Evolutionary conservation across 37 sponge, comb jelly and placozoan genomes (phyloP), one percentile per base, ranked within the genome.

Genomic region (Geodia barretti): DNA sequence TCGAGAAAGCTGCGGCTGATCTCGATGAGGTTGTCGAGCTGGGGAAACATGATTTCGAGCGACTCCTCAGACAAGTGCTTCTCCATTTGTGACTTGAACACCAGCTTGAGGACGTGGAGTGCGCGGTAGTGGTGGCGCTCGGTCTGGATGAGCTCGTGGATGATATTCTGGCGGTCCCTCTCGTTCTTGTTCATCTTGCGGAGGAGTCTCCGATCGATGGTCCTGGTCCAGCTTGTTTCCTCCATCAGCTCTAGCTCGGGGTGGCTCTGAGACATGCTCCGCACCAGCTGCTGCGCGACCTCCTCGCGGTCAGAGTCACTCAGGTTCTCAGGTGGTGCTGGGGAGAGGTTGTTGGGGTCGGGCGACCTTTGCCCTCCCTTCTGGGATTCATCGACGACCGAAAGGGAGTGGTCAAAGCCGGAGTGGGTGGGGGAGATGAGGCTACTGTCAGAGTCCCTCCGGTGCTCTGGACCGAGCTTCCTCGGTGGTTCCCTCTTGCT

Each of bases 61-160:
- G 70, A 36, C 7, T 86, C 87, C 40, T 77, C 84, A 4, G 84
- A 54, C 1, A 72, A 38, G 31, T 33, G 41, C 64, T 82, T 77
- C 39, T 19, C 23, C 17, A 87, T 60, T 39, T 77, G 42, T 19
- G 78, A 68, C 41, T 62, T 30, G 67, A 93, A 88, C 1, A 81
- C 74, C n/a, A 86, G 42, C 60, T 82, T 82, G 30, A 93, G 61
- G 11, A 93, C 74, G n/a, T 81, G 62, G 32, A 93, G 60, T 28
- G 82, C 34, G 70, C 82, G 37, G 32, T 74, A 67, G 42, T 84
- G 74, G 65, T 89, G 86, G 19, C 65, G 74, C 41, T 88, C 86
- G 28, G 93, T 93, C n/a, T 79, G 70, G 0, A 89, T 8, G 1
- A 85, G 43, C 58, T 93, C 93, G 76, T 83, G 90, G 47, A 93